phyloP scores from a whole-genome alignment of 2,113 vertebrate genomes.

The Bagarius yarrelli region DNA sequence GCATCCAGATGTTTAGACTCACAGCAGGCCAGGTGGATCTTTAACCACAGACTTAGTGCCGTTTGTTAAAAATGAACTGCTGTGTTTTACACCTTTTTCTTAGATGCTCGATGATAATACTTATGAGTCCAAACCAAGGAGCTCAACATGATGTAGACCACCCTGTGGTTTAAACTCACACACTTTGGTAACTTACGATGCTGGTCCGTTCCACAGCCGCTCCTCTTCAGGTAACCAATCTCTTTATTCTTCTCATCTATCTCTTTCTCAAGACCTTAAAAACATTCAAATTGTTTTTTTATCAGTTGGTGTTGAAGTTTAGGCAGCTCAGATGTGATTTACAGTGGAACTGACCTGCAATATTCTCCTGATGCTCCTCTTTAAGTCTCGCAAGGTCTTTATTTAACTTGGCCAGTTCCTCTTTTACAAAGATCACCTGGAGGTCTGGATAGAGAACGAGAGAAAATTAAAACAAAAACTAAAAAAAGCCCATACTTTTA shows the following conservation, averaged over 20 bases:
- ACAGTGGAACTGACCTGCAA: constrained; percentile 4
- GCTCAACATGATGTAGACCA: not conserved
- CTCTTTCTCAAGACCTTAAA: constrained; percentile 22
- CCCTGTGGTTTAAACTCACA: not conserved
- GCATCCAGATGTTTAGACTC: too few relatives aligned
- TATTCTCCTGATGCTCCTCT: not conserved
- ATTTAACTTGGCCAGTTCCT: not conserved
- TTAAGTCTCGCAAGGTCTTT: not conserved
- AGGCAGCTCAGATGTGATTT: not conserved
- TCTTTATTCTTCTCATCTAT: not conserved
- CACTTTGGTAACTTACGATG: constrained; percentile 18
- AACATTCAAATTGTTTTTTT: not conserved
- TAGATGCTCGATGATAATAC: not conserved
- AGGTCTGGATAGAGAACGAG: not conserved
- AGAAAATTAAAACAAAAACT: not conserved
- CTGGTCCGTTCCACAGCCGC: not conserved
- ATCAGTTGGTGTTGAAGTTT: not conserved
- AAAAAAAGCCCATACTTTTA: not conserved
- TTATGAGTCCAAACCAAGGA: not conserved
- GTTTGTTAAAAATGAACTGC: too few relatives aligned
- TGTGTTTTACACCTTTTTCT: not conserved
- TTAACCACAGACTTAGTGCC: too few relatives aligned
- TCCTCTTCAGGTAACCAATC: not conserved
- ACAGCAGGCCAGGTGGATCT: too few relatives aligned
- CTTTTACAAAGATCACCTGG: constrained; percentile 10